Evolutionary conservation across 1,140 invertebrate genomes (phyloP), one percentile per base, ranked within the genome.

Genomic region (Dendrolimus punctatus): DNA sequence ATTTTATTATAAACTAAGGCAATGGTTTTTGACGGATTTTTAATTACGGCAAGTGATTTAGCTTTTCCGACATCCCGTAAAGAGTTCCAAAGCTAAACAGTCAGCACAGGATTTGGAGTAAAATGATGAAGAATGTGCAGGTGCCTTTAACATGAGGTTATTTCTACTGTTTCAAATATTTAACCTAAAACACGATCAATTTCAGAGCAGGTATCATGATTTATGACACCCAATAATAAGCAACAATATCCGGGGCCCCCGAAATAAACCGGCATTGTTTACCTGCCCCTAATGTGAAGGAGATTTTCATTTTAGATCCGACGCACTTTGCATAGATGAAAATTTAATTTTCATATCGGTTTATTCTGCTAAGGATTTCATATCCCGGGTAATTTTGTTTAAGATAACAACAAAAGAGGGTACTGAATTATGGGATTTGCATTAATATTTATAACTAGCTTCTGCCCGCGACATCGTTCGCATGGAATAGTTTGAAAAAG

Each of bases 221-320:
- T 69, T 69, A 69, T 55, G 61, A 62, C 61, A 54, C 60, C 59
- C 57, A 63, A 67, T 68, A 66, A 68, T 68, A 68, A 68, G 60
- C 57, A 55, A 55, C 61, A 66, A 66, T 69, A 66, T 69, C 60
- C 58, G 49, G 49, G 57, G 41, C 37, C 43, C 57, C 50, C 38
- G 54, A 61, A 60, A 64, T 60, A 64, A 62, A 64, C 50, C 55
- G 55, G 45, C 55, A 39, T 10, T 69, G 66, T 69, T 63, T 69
- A 66, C 66, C 66, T 66, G 60, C 58, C 56, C 59, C 60, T 68
- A 69, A 69, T 69, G 64, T 63, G 63, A 42, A 23, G n/a, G 46
- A 69, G 66, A 69, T 69, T 66, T 56, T 64, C 66, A 69, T 69
- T 69, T 69, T 64, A 69, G 66, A 69, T 69, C 61, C 55, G 46